phyloP scores from a whole-genome alignment of 2,113 vertebrate species.

The Brienomyrus longianalis region DNA sequence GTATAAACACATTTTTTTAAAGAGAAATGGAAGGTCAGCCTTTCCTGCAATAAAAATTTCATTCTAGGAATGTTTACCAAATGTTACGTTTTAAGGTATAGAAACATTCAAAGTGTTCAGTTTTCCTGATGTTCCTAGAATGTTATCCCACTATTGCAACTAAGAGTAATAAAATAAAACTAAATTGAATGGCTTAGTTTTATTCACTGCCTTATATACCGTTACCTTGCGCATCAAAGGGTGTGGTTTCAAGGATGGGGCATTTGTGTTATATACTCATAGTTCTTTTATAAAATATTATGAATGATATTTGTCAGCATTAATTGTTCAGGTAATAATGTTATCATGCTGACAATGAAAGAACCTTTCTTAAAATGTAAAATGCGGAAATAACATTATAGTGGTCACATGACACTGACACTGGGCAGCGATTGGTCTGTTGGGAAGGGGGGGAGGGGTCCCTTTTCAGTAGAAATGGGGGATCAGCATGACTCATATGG shows the following conservation, averaged over 20 bases:
- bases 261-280: neutral
- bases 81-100: neutral
- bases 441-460: neutral
- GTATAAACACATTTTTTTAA: neutral
- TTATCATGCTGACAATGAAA: neutral
- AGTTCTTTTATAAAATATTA: neutral
- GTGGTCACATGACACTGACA: neutral
- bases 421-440: neutral
- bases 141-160: neutral
- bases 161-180: neutral
- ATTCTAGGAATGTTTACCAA: neutral
- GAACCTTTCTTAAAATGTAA: neutral
- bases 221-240: neutral
- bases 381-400: neutral
- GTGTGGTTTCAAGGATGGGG: neutral
- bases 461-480: neutral
- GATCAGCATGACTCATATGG: neutral
- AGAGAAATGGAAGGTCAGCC: neutral
- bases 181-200: neutral
- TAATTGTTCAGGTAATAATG: neutral
- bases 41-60: neutral
- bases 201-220: no score
- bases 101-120: neutral
- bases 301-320: neutral
- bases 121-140: neutral